Conservation (phyloP, 2,888 invertebrate genomes). For the Tetragnatha montana region DNA sequence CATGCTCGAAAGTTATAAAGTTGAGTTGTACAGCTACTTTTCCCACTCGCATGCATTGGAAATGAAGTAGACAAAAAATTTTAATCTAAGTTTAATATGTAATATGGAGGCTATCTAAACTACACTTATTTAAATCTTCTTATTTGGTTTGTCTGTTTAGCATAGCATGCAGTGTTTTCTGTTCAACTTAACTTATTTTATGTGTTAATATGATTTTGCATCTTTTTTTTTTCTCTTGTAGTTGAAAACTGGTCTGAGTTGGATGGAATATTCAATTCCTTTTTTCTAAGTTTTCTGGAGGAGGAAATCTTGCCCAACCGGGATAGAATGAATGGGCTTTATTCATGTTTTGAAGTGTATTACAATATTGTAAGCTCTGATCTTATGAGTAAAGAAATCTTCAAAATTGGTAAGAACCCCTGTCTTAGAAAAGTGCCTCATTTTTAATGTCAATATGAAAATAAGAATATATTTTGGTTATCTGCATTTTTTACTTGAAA, state of each 20-base stretch:
- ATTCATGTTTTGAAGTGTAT: constrained; percentile 39
- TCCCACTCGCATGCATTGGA: too few species aligned
- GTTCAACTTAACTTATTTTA: background rate
- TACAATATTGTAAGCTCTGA: constrained; percentile 13
- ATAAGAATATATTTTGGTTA: background rate
- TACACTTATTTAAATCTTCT: too few species aligned
- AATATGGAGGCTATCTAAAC: too few species aligned
- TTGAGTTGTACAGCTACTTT: too few species aligned
- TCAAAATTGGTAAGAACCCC: constrained; percentile 21
- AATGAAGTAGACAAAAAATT: too few species aligned
- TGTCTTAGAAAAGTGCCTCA: background rate
- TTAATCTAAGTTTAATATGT: too few species aligned
- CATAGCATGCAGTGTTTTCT: too few species aligned
- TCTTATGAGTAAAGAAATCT: constrained; percentile 3
- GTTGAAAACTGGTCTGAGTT: constrained; percentile 35
- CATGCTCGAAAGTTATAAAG: too few species aligned
- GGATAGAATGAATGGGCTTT: background rate
- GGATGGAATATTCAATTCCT: constrained; percentile 15
- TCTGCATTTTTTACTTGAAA: background rate
- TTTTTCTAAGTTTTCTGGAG: constrained; percentile 44
- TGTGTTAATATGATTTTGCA: background rate
- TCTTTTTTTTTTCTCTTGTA: constrained; percentile 9
- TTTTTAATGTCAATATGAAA: background rate
- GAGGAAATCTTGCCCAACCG: constrained; percentile 41
- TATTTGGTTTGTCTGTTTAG: too few species aligned